Base-by-base conservation (phyloP, 2,888 invertebrate genomes). In the Cetonia aurata region DNA sequence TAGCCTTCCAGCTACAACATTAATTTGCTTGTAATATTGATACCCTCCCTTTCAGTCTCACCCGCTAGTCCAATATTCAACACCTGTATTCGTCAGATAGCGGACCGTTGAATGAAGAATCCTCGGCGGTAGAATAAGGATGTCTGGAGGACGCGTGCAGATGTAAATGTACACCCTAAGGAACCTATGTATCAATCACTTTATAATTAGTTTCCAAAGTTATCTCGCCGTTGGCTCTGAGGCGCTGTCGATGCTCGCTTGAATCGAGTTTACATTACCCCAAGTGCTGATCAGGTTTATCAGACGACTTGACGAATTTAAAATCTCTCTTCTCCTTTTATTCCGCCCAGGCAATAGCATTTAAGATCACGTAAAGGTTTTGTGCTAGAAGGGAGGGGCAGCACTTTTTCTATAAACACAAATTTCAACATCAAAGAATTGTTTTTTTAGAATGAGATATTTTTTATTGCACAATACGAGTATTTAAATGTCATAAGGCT, bases 201-300 rank as follows among this genome's bases (percentile, higher is more conserved):
- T 70, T 70, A 71, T 79, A 79, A 79, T 78, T 79, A 79, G 79
- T 79, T 79, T 76, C 71, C 66, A 73, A 76, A 79, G 75, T 77
- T 77, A 62, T 69, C 72, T 67, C 62, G 59, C 69, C 42, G 73
- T 60, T 72, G 71, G 72, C 74, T 75, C 73, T 53, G 56, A 68
- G 72, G 73, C 68, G 70, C 74, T 72, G 71, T 72, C 75, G 72
- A 73, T 73, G 71, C 70, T 50, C 62, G 48, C 33, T 62, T 74
- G 70, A 74, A 73, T 75, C 71, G 73, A 62, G 62, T 62, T 62
- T 62, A 48, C 62, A 48, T 37, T 62, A 33, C 50, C 33, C 48
- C 48, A 62, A 62, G 48, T 31, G 48, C 48, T 42, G 62, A 62
- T 48, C 15, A 13, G 15, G 48, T 62, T 41, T 44, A 59, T 9